Base-by-base conservation (phyloP, 2,113 vertebrate genomes). In the Dicerorhinus sumatrensis region DNA sequence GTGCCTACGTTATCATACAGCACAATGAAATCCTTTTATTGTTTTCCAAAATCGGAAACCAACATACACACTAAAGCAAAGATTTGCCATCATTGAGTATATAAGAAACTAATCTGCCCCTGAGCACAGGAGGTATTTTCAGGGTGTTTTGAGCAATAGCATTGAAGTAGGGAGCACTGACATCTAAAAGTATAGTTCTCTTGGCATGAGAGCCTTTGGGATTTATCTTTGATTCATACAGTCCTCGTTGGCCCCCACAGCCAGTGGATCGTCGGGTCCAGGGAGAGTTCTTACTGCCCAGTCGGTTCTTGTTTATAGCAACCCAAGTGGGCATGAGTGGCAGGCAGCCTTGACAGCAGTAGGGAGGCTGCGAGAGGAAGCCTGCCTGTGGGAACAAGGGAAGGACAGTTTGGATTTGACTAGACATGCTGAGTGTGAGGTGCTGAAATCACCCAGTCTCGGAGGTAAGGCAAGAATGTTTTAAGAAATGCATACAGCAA, bases 31-130 rank as follows among this genome's bases (percentile, higher is more conserved):
- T 48, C 23, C 65, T 91, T 84, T 85, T 84, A 83, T 72, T 91
- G 67, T 51, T 96, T 85, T 91, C 46, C 46, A 54, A 95, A 88
- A 93, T 95, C 60, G 84, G 46, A 91, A 96, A 80, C 73, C 81
- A 91, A 60, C 23, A 76, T 76, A 58, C 31, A 9, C 46, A 92
- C 16, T 48, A 73, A 95, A 84, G 58, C 60, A 82, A 87, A 97
- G 42, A 94, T 93, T 75, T 84, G 29, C 21, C 27, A 21, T 91
- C 25, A 33, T 11, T 91, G 70, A 88, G 12, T 88, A 79, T 67
- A 6, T 36, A 75, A 95, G 39, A 82, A 87, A 97, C 89, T 84
- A 39, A 51, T 84, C 46, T 81, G 14, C 39, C 65, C 36, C 76
- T 94, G 76, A 84, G 46, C 33, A 29, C 1, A 51, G 58, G 58